Percentiles rank a stretch among this genome's conserved stretches.
phyloP scores from a whole-genome alignment of 2,113 vertebrate species.

The Thamnaconus septentrionalis region DNA sequence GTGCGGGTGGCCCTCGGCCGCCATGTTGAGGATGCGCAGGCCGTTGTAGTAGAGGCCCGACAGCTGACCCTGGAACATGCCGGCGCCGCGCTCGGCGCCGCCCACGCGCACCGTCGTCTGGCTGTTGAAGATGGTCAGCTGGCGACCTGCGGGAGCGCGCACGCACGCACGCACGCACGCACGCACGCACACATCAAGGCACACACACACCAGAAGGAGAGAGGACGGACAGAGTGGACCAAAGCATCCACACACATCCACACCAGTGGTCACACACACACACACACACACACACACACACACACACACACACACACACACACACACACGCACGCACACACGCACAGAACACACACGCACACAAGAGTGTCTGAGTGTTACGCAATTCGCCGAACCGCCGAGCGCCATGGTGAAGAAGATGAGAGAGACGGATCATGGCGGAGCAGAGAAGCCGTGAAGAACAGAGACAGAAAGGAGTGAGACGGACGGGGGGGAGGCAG shows the following conservation, averaged over 20 bases:
- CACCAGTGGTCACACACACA: constrained; percentile 57
- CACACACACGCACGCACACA: constrained; percentile 12
- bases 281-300: constrained; percentile 56
- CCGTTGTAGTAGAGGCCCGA: constrained; percentile 99
- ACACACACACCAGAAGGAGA: constrained; percentile 23
- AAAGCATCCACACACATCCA: too few relatives aligned
- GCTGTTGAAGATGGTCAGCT: constrained; percentile 99
- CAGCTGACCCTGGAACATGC: constrained; percentile 98
- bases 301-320: constrained; percentile 58
- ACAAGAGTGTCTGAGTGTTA: constrained; percentile 65
- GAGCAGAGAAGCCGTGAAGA: constrained; percentile 62
- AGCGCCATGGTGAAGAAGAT: constrained; percentile 63
- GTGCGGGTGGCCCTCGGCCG: constrained; percentile 95
- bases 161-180: constrained; percentile 40
- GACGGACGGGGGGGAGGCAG: constrained; percentile 30
- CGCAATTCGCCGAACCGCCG: constrained; percentile 60
- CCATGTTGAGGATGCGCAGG: constrained; percentile 99
- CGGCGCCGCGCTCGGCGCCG: constrained; percentile 84
- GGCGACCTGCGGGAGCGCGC: constrained; percentile 88
- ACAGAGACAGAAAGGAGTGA: constrained; percentile 38
- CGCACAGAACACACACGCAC: constrained; percentile 36
- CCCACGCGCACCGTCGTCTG: constrained; percentile 98
- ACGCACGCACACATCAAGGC: constrained; percentile 32
- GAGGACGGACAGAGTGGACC: constrained; percentile 7
- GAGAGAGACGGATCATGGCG: constrained; percentile 67